phyloP scores from a whole-genome alignment of 2,888 invertebrate genomes.

The Chrysopilus asiliformis region DNA sequence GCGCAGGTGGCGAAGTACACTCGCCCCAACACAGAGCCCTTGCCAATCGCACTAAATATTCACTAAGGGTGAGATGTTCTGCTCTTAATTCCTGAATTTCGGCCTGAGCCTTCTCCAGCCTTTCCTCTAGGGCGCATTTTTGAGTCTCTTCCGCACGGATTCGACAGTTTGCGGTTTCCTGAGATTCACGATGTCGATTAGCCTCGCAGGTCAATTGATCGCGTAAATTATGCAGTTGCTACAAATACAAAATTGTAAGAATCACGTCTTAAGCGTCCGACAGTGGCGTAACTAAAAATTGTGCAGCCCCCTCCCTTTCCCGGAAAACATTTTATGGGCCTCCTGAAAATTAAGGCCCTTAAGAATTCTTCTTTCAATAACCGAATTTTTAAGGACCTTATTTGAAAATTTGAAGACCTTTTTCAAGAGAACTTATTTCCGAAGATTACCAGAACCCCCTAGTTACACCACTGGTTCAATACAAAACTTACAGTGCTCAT shows the following conservation, averaged over 20 bases:
- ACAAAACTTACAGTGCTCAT: constrained; percentile 49
- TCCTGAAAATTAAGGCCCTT: too few relatives aligned
- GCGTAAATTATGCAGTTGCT: constrained; percentile 65
- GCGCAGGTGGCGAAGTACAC: constrained; percentile 29
- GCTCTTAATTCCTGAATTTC: constrained; percentile 54
- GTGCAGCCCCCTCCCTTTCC: too few relatives aligned
- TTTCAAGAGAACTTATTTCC: background rate
- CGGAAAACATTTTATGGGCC: too few relatives aligned
- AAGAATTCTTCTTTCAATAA: background rate
- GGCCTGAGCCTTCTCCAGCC: constrained; percentile 64
- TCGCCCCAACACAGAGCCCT: constrained; percentile 50
- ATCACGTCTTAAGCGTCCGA: too few relatives aligned
- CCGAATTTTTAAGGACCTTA: background rate
- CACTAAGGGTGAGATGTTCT: constrained; percentile 42
- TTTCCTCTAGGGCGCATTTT: constrained; percentile 54
- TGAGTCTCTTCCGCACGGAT: constrained; percentile 50
- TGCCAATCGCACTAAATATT: constrained; percentile 71
- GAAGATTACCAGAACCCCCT: background rate
- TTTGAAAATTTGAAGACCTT: background rate
- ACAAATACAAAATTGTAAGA: constrained; percentile 1
- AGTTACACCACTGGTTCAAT: background rate
- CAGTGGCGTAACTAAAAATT: too few relatives aligned
- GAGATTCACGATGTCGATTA: constrained; percentile 43
- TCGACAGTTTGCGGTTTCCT: constrained; percentile 51
- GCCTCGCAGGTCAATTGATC: constrained; percentile 61